Evolutionary conservation across 2,113 vertebrate genomes (phyloP).

Genomic region (Sitta europaea): DNA sequence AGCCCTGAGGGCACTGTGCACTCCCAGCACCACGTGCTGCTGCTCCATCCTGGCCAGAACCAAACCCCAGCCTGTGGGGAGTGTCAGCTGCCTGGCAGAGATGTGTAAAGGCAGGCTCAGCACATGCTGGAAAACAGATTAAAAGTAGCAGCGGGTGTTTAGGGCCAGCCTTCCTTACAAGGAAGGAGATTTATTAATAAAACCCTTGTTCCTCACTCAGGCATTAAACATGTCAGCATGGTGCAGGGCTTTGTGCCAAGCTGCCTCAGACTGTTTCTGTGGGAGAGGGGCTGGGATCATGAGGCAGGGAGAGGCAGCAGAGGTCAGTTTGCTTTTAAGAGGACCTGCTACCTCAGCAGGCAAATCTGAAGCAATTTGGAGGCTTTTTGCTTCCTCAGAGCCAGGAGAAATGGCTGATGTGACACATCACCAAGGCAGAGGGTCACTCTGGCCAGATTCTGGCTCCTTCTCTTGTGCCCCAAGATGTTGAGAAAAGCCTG

Average conservation of each 20-base stretch:
- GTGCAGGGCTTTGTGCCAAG: conserved; percentile 11
- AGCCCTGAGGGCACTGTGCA: accelerated
- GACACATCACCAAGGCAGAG: not conserved
- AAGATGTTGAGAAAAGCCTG: not conserved
- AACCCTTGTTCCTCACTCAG: not conserved
- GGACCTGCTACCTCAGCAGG: not conserved
- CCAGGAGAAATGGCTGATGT: not conserved
- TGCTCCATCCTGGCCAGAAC: not conserved
- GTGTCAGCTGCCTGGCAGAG: not conserved
- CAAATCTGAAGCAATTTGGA: not conserved
- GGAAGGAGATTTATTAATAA: conserved; percentile 16
- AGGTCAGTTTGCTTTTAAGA: not conserved
- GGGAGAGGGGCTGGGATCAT: not conserved
- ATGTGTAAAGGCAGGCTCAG: not conserved
- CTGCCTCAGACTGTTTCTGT: not conserved
- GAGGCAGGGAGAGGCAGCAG: not conserved
- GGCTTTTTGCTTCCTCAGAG: not conserved
- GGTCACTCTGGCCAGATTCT: not conserved
- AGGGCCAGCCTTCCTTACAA: not conserved
- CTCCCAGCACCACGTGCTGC: not conserved
- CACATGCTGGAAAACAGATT: not conserved
- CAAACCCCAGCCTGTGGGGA: not conserved
- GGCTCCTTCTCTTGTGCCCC: not conserved
- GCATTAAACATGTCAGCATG: not conserved
- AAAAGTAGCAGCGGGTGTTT: not conserved